Evolutionary conservation across 2,113 vertebrate species (phyloP), one percentile per base, ranked within the genome.

Genomic region (Pyrgilauda ruficollis): DNA sequence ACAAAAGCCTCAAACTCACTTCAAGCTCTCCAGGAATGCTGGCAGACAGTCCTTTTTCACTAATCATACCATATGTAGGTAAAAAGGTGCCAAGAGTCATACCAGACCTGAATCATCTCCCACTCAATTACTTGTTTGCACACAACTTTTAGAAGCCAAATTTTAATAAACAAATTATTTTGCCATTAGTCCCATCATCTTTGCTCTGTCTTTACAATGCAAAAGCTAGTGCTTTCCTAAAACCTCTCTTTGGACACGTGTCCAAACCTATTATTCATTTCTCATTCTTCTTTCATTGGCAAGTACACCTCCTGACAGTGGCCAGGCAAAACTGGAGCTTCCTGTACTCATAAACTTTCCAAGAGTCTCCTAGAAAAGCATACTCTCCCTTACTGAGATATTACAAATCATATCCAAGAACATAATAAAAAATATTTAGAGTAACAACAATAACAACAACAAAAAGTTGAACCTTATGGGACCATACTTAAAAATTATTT

Each of bases 51-150:
- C 3, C 11, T 88, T 88, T 59, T 55, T 77, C 8, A 4, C 59
- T 97, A 94, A 94, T 95, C 86, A 63, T 49, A 50, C 95, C 92
- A 96, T 96, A 97, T 92, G 94, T 39, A 93, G 85, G 90, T 86
- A 77, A 80, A 92, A 93, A 92, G 50, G 81, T 89, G 94, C 96
- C 96, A 96, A 92, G 76, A 92, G 55, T 49, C 61, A 86, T 56
- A 74, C 43, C 19, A 81, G 21, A 93, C 39, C 47, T 86, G 68
- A 94, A 88, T 10, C 47, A 50, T 90, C 39, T 93, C 75, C 76
- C 15, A 58, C 33, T 63, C 68, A 74, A 92, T 77, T 87, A 87
- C 52, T 26, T 68, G 56, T 13, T 77, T 77, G 15, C 21, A 74
- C 35, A 76, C 59, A 24, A 44, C 66, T 89, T 95, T 86, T 80